phyloP scores from a whole-genome alignment of 2,888 invertebrate species.

The Tipula lateralis region DNA sequence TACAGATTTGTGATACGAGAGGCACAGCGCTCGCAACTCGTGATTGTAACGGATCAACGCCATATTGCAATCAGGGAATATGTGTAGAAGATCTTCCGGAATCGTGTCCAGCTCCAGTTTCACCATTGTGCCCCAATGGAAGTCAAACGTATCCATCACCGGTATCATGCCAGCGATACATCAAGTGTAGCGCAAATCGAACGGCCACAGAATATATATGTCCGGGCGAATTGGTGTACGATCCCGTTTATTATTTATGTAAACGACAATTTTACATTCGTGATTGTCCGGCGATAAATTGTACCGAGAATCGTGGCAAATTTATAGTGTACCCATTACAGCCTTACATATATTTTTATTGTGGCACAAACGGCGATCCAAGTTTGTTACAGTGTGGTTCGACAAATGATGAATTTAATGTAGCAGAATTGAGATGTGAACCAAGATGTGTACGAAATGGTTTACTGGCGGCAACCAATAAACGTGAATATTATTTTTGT shows the following conservation, averaged over 20 bases:
- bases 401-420: background rate
- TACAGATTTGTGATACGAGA: background rate
- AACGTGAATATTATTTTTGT: background rate
- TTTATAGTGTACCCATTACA: background rate
- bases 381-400: background rate
- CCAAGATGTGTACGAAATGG: background rate
- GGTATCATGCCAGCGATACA: background rate
- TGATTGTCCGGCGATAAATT: background rate
- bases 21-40: background rate
- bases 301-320: background rate
- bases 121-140: background rate
- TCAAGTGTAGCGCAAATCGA: background rate
- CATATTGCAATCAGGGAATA: background rate
- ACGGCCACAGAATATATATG: background rate
- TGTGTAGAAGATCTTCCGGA: background rate
- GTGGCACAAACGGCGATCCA: background rate
- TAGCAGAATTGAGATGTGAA: background rate
- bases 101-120: background rate
- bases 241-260: background rate
- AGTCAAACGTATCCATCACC: background rate
- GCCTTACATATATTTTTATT: background rate
- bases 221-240: background rate
- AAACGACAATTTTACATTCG: background rate
- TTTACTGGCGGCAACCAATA: background rate
- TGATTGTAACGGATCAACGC: background rate